Conservation (phyloP, 2,113 vertebrate species). For the Paraplagusia blochii region DNA sequence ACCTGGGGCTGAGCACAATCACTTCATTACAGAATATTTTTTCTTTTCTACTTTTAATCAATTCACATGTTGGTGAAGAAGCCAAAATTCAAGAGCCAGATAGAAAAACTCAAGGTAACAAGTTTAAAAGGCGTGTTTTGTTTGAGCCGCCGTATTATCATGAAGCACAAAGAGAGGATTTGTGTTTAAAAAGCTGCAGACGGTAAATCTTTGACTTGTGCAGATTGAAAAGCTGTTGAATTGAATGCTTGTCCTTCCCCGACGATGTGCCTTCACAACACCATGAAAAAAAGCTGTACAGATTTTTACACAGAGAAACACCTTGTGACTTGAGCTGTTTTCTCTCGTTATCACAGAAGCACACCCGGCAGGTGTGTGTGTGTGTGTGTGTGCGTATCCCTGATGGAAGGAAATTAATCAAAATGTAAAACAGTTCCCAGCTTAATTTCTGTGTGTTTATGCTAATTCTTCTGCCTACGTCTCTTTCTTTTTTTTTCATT, state of each 20-base stretch:
- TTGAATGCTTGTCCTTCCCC: too few relatives aligned
- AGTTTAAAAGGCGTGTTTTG: neutral
- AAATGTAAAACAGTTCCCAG: constrained; percentile 72
- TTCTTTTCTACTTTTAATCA: neutral
- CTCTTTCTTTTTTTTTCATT: neutral
- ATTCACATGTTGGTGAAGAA: neutral
- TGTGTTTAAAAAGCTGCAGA: neutral
- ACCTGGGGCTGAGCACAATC: neutral
- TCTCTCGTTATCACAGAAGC: constrained; percentile 18
- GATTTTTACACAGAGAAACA: constrained; percentile 8
- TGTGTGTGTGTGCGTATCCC: constrained; percentile 10
- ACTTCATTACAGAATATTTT: neutral
- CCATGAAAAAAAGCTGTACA: neutral
- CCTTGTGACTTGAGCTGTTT: neutral
- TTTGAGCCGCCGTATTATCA: neutral
- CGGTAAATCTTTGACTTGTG: neutral
- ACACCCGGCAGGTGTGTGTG: constrained; percentile 37
- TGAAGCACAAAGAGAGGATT: neutral
- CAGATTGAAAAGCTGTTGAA: neutral
- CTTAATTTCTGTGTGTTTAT: constrained; percentile 73
- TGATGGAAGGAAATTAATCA: constrained; percentile 60
- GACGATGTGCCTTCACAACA: neutral
- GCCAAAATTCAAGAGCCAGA: neutral
- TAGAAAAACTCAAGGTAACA: neutral
- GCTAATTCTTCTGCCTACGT: constrained; percentile 47